Evolutionary conservation across 2,888 invertebrate genomes (phyloP), one percentile per base, ranked within the genome.

Genomic region (Euclidia mi): DNA sequence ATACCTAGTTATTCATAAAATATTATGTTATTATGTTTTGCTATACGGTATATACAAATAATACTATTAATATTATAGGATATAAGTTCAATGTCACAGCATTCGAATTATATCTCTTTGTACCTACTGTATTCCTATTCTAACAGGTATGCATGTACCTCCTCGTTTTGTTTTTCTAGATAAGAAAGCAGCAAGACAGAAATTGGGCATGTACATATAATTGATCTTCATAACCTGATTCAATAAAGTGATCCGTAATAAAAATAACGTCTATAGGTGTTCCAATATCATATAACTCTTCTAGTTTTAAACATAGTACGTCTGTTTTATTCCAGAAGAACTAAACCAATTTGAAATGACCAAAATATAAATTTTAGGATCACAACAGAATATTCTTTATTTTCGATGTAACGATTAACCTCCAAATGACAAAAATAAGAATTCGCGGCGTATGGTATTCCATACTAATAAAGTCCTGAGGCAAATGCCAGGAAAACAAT

Each of bases 1-100:
- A 10, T 17, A 6, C 32, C 43, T 11, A 44, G n/a, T 15, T 31
- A 32, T 20, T 44, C 43, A 32, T 44, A 44, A 4, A 44, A 44
- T 2, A 32, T 11, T 9, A 10, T 3, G 2, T 11, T 32, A 7
- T 44, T 44, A 32, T 32, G 7, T 32, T 44, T 29, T 10, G 29
- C 9, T 29, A 29, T 29, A 10, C 29, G 9, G 29, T 29, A 29
- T 29, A 29, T n/a, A 29, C 29, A 29, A 29, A 29, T 29, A 29
- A 29, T 29, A 29, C n/a, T n/a, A n/a, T 9, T 29, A 29, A 29
- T 29, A 7, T 29, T 29, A 29, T 29, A 29, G 7, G 29, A 3
- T 29, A 29, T 7, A n/a, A 29, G 29, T 29, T 29, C 29, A 10
- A 29, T 2, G n/a, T 3, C 18, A 18, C 14, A 38, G 14, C 10